Conservation (phyloP, 2,113 vertebrate genomes). For the Apteryx owenii region DNA sequence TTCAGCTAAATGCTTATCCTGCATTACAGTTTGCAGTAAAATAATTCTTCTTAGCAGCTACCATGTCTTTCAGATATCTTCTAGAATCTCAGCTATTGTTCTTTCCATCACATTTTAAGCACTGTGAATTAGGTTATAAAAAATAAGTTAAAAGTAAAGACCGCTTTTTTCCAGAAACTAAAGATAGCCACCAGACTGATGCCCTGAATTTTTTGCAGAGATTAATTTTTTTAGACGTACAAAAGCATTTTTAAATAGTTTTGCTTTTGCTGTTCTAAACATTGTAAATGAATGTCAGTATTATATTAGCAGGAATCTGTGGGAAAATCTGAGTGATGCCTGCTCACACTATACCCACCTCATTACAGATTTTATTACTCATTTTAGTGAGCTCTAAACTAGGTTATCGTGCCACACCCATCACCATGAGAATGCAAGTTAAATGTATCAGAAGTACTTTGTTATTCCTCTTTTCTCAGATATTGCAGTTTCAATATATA, state of each 20-base stretch:
- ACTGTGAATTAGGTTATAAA: neutral
- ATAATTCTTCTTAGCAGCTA: neutral
- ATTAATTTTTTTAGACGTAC: neutral
- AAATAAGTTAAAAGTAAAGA: neutral
- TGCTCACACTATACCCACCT: constrained; percentile 36
- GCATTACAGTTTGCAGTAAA: neutral
- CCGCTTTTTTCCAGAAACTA: neutral
- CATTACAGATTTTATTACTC: constrained; percentile 32
- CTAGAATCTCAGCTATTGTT: neutral
- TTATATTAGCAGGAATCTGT: constrained; percentile 22
- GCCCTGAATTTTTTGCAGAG: neutral
- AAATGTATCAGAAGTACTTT: constrained; percentile 14
- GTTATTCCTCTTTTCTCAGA: constrained; percentile 14
- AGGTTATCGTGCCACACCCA: constrained; percentile 59
- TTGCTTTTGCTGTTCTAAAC: neutral
- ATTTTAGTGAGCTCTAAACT: constrained; percentile 9
- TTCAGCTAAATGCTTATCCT: neutral
- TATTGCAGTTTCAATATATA: neutral
- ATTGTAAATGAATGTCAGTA: neutral
- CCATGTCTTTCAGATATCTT: neutral
- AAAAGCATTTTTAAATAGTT: neutral
- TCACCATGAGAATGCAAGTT: constrained; percentile 24
- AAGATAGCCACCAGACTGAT: neutral
- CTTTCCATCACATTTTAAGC: neutral
- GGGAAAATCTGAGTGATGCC: constrained; percentile 43